These are phyloP conservation scores for Drosophila malerkotliana DNA, from an alignment of 1,140 invertebrate genomes.

Conservation along the genomic window DNA sequence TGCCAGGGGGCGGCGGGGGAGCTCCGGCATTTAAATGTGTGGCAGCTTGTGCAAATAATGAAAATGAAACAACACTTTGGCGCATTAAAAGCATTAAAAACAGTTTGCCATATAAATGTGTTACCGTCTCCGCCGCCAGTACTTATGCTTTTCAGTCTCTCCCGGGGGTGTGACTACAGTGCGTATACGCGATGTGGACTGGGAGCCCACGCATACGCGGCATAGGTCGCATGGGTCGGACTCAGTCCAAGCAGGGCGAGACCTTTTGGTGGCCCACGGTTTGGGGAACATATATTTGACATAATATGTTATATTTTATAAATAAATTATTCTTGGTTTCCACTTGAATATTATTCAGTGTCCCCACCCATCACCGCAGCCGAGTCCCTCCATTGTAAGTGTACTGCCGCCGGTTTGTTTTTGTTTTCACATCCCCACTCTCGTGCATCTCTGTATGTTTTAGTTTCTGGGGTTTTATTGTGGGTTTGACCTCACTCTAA, in stretches of 20 bases:
- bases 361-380: too few relatives aligned
- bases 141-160: background rate
- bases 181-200: slow-evolving; percentile 72
- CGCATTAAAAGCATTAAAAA: slow-evolving; percentile 83
- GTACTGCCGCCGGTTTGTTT: background rate
- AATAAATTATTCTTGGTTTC: background rate
- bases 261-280: too few relatives aligned
- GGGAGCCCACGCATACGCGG: slow-evolving; percentile 59
- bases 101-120: slow-evolving; percentile 80
- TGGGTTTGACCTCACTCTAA: slow-evolving; percentile 69
- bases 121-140: slow-evolving; percentile 8
- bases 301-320: background rate
- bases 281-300: too few relatives aligned
- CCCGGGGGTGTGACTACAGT: slow-evolving; percentile 21
- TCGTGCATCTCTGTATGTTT: slow-evolving; percentile 10
- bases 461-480: slow-evolving; percentile 45
- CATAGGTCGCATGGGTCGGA: slow-evolving; percentile 39
- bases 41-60: slow-evolving; percentile 81
- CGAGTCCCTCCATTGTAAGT: background rate
- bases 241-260: slow-evolving; percentile 11
- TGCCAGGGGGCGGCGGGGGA: slow-evolving; percentile 1
- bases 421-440: background rate
- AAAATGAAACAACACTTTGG: slow-evolving; percentile 83
- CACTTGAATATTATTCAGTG: background rate
- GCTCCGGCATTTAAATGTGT: slow-evolving; percentile 76